Evolutionary conservation across 2,113 vertebrate species (phyloP).

Genomic region (Thinocorus orbignyianus): DNA sequence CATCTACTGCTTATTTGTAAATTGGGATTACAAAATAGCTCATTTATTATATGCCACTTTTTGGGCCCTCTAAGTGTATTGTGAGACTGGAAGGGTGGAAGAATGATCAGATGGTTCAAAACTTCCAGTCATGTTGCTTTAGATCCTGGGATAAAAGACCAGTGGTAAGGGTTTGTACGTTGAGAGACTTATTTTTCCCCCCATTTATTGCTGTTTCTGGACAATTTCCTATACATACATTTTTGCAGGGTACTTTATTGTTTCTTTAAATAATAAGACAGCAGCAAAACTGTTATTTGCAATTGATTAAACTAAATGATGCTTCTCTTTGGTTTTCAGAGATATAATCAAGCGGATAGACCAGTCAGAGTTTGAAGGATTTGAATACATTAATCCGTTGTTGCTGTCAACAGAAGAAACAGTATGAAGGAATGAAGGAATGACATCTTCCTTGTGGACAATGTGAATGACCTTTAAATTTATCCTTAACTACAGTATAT

Average conservation of each 20-base stretch:
- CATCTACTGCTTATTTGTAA: background rate
- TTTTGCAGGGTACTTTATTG: background rate
- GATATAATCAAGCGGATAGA: constrained; percentile 98
- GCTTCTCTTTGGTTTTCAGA: constrained; percentile 70
- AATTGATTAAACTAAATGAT: background rate
- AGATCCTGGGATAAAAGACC: background rate
- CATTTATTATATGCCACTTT: background rate
- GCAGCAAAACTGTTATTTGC: background rate
- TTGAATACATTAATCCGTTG: constrained; percentile 98
- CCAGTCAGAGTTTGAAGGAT: constrained; percentile 98
- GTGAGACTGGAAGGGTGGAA: too few species aligned
- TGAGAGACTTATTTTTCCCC: background rate
- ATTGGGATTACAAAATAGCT: background rate
- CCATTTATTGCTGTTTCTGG: background rate
- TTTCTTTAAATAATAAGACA: too few species aligned
- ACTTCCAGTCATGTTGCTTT: background rate
- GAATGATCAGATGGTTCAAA: background rate
- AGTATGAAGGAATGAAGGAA: constrained; percentile 91
- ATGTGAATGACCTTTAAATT: constrained; percentile 69
- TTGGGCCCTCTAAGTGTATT: accelerated
- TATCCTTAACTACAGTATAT: constrained; percentile 78
- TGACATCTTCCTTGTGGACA: constrained; percentile 22
- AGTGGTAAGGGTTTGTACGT: background rate
- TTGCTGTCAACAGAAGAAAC: constrained; percentile 94
- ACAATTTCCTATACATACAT: too few species aligned